Conservation (phyloP, 1,140 invertebrate species). For the Leptinotarsa defecta region DNA sequence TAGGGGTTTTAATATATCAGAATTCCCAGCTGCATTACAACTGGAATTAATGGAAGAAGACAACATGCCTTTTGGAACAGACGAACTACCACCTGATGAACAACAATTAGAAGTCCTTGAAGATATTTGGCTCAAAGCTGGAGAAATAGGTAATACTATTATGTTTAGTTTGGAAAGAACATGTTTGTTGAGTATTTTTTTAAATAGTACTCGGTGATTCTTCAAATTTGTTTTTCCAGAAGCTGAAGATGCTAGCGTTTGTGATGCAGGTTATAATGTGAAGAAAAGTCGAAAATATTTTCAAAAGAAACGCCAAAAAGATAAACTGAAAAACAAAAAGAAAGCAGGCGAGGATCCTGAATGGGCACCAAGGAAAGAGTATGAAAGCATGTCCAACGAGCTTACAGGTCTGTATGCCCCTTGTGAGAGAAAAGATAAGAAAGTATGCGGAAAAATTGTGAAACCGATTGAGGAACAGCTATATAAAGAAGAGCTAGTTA, state of each 20-base stretch:
- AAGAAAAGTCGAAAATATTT: slow-evolving; percentile 47
- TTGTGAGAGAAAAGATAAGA: slow-evolving; percentile 45
- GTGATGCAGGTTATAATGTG: slow-evolving; percentile 62
- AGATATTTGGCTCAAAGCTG: slow-evolving; percentile 82
- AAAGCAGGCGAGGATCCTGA: slow-evolving; percentile 24
- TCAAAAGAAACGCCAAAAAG: slow-evolving; percentile 31
- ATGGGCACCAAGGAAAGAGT: slow-evolving; percentile 27
- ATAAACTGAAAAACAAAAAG: slow-evolving; percentile 35
- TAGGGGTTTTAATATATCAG: slow-evolving; percentile 44
- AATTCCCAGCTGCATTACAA: slow-evolving; percentile 53
- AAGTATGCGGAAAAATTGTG: slow-evolving; percentile 51
- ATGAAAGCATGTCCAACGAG: slow-evolving; percentile 32
- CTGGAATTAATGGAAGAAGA: slow-evolving; percentile 58
- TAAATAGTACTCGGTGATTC: neutral
- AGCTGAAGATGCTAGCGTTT: slow-evolving; percentile 60
- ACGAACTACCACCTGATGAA: slow-evolving; percentile 66
- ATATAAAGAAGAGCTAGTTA: slow-evolving; percentile 43
- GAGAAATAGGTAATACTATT: slow-evolving; percentile 68
- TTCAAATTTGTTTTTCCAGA: slow-evolving; percentile 50
- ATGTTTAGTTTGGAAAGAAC: neutral
- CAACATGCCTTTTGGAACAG: slow-evolving; percentile 50
- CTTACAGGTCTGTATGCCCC: slow-evolving; percentile 41
- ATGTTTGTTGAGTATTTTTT: neutral
- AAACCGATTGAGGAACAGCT: slow-evolving; percentile 37
- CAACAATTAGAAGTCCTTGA: slow-evolving; percentile 75